phyloP scores from a whole-genome alignment of 2,797 vertebrate genomes.

The Takifugu rubripes region DNA sequence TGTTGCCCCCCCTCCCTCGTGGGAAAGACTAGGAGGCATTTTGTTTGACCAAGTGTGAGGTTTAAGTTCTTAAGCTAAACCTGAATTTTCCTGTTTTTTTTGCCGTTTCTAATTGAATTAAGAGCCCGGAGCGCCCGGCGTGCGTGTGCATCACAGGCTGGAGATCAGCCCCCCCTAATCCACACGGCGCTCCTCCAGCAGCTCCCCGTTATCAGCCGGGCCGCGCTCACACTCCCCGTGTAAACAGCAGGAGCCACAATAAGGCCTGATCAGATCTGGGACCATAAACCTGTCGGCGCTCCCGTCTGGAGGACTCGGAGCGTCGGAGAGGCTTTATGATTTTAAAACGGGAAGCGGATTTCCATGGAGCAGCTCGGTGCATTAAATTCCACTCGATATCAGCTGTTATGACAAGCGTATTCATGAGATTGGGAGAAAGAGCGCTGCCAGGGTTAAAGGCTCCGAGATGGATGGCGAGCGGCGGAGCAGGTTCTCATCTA shows the following conservation, averaged over 20 bases:
- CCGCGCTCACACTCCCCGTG: slow-evolving; percentile 46
- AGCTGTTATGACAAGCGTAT: slow-evolving; percentile 36
- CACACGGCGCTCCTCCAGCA: slow-evolving; percentile 44
- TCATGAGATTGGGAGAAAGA: slow-evolving; percentile 32
- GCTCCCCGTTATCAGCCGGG: slow-evolving; percentile 48
- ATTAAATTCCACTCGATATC: slow-evolving; percentile 36
- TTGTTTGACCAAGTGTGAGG: slow-evolving; percentile 47
- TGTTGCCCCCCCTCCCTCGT: slow-evolving; percentile 2
- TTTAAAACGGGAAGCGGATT: slow-evolving; percentile 22
- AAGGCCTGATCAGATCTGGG: slow-evolving; percentile 42
- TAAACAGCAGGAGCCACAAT: slow-evolving; percentile 34
- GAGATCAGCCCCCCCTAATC: slow-evolving; percentile 33
- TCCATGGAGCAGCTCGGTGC: slow-evolving; percentile 21
- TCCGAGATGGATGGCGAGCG: slow-evolving; percentile 36
- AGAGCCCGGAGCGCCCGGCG: slow-evolving; percentile 40
- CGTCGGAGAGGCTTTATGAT: slow-evolving; percentile 21
- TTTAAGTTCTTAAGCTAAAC: slow-evolving; percentile 56
- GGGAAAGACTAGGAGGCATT: slow-evolving; percentile 39
- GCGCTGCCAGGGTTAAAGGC: slow-evolving; percentile 25
- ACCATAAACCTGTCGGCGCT: slow-evolving; percentile 35
- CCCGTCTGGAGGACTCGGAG: slow-evolving; percentile 50
- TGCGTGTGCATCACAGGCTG: slow-evolving; percentile 45
- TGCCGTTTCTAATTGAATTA: slow-evolving; percentile 63
- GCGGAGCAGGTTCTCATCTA: slow-evolving; percentile 57
- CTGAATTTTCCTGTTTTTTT: slow-evolving; percentile 21